These are phyloP conservation scores for Chrysopilus asiliformis DNA, from an alignment of 2,888 invertebrate species.

Conservation along the genomic window DNA sequence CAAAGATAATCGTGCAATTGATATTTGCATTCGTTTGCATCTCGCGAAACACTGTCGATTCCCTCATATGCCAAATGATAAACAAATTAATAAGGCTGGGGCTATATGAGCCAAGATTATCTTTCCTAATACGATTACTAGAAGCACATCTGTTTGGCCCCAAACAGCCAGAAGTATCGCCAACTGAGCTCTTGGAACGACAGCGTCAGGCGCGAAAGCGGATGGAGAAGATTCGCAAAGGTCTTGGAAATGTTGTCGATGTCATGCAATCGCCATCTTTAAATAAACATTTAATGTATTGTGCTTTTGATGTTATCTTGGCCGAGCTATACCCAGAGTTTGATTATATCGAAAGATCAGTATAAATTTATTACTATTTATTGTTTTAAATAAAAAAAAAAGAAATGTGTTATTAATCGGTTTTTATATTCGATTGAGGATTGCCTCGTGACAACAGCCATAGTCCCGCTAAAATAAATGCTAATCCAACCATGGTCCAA, in stretches of 20 bases:
- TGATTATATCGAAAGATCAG: conserved; percentile 18
- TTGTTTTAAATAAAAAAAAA: background rate
- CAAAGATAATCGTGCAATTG: conserved; percentile 35
- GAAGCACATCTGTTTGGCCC: conserved; percentile 36
- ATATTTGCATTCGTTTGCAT: conserved; percentile 39
- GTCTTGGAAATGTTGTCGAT: conserved; percentile 38
- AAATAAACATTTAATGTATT: conserved; percentile 62
- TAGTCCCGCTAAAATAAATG: conserved; percentile 55
- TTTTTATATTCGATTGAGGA: background rate
- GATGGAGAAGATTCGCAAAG: conserved; percentile 30
- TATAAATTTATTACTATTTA: conserved; percentile 1
- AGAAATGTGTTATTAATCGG: background rate
- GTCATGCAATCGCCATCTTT: conserved; percentile 42
- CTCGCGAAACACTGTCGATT: conserved; percentile 37
- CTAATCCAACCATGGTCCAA: conserved; percentile 58
- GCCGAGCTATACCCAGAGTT: conserved; percentile 66
- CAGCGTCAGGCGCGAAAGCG: conserved; percentile 35
- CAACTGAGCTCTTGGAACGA: conserved; percentile 27
- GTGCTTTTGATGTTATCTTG: conserved; percentile 61
- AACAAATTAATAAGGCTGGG: conserved; percentile 32
- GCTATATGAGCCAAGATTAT: conserved; percentile 42
- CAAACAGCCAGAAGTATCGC: conserved; percentile 23
- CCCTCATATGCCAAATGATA: conserved; percentile 31
- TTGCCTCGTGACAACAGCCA: conserved; percentile 42
- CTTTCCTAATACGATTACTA: conserved; percentile 44